These are phyloP conservation scores for Polyploca ridens DNA, from an alignment of 2,888 invertebrate species.

Conservation along the genomic window DNA sequence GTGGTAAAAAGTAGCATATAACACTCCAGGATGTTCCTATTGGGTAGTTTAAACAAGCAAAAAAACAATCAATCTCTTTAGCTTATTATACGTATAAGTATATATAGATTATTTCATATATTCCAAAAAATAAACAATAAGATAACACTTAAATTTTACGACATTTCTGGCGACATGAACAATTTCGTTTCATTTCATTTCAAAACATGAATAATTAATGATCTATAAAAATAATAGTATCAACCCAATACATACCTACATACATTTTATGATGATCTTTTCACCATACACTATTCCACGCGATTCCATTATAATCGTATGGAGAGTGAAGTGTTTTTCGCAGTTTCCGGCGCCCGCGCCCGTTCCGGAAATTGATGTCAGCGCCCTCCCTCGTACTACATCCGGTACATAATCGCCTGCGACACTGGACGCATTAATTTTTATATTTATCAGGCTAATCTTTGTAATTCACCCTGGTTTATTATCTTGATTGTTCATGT, in stretches of 20 bases:
- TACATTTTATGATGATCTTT: slow-evolving; percentile 2
- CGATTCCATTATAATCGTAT: slow-evolving; percentile 44
- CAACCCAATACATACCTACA: not conserved
- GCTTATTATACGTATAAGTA: no score
- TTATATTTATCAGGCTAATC: slow-evolving; percentile 43
- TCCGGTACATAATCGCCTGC: slow-evolving; percentile 63
- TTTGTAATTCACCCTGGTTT: not conserved
- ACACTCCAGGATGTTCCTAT: no score
- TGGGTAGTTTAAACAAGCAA: no score
- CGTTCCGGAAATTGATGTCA: slow-evolving; percentile 66
- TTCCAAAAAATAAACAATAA: no score
- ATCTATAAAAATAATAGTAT: no score
- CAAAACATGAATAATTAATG: no score
- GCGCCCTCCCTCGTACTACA: slow-evolving; percentile 60
- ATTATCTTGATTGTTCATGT: not conserved
- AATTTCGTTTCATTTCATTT: no score
- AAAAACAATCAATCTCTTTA: no score
- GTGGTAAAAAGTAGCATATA: no score
- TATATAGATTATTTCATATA: no score
- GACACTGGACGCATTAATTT: slow-evolving; percentile 59
- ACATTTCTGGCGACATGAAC: no score
- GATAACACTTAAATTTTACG: no score
- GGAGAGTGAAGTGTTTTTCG: slow-evolving; percentile 48
- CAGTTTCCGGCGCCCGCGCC: slow-evolving; percentile 61
- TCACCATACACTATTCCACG: slow-evolving; percentile 20